Percentiles rank a stretch among this genome's conserved stretches.
Conservation (phyloP, 35 echinoderm and acorn worm species). For the Hemicentrotus pulcherrimus region DNA sequence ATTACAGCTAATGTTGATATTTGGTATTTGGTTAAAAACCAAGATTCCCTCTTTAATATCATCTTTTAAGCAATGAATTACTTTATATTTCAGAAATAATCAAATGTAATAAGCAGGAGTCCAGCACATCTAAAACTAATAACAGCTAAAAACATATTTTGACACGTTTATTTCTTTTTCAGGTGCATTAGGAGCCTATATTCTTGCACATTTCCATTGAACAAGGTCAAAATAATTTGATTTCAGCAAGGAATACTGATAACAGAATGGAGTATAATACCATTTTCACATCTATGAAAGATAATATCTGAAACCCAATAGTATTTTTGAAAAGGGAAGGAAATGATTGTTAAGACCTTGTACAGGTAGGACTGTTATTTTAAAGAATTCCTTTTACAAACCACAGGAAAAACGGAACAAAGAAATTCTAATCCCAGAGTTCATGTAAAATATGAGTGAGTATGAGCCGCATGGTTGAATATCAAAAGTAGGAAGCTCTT, state of each 20-base stretch:
- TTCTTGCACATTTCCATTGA: not conserved
- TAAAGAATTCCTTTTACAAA: not conserved
- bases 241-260: not conserved
- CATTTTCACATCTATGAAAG: not conserved
- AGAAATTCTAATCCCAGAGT: not conserved
- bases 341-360: not conserved
- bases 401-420: not conserved
- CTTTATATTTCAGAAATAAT: no score
- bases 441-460: not conserved
- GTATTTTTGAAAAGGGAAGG: not conserved
- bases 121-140: no score
- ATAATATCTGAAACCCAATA: not conserved
- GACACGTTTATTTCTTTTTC: no score
- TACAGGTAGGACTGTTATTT: not conserved
- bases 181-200: not conserved
- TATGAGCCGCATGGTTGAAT: not conserved
- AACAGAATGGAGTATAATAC: not conserved
- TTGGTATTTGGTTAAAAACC: no score
- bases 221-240: not conserved
- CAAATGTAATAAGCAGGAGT: no score
- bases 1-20: no score
- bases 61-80: no score
- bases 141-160: no score
- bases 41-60: no score
- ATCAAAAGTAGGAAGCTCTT: slow-evolving; percentile 1